phyloP scores from a whole-genome alignment of 30 jellyfish, hydroid and myxozoan genomes.

The Aurelia sp. region DNA sequence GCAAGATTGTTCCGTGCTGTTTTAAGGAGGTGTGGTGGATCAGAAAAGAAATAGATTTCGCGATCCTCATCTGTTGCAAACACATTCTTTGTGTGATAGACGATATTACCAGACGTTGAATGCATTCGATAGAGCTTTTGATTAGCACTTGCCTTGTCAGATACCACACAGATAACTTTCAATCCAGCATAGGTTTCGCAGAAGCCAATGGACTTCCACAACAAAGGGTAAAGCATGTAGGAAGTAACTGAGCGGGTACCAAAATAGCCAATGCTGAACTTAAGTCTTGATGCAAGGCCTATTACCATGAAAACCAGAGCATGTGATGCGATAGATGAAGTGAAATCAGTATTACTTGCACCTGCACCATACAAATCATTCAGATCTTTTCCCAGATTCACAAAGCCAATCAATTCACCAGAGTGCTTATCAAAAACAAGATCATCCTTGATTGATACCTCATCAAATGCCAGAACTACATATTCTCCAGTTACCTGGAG shows the following conservation, averaged over 20 bases:
- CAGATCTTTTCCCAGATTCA: slow-evolving; percentile 42
- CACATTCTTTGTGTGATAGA: slow-evolving; percentile 3
- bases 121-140: neutral
- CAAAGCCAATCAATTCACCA: slow-evolving; percentile 45
- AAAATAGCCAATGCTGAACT: neutral
- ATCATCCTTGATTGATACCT: slow-evolving; percentile 36
- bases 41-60: neutral
- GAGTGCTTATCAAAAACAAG: slow-evolving; percentile 27
- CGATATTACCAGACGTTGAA: neutral
- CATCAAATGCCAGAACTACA: slow-evolving; percentile 48
- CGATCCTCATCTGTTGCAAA: neutral
- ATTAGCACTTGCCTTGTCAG: slow-evolving; percentile 45
- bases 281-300: neutral
- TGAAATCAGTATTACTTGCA: neutral
- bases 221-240: neutral
- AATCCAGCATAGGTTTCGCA: slow-evolving; percentile 3
- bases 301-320: slow-evolving; percentile 11
- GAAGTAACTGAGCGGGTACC: slow-evolving; percentile 24
- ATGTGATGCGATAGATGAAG: slow-evolving; percentile 8
- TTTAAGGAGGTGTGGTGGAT: slow-evolving; percentile 39
- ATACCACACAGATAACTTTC: slow-evolving; percentile 11
- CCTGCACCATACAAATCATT: neutral
- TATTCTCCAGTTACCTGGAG: slow-evolving; percentile 17
- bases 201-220: slow-evolving; percentile 29
- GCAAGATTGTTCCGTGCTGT: slow-evolving; percentile 30